Evolutionary conservation across 2,888 invertebrate genomes (phyloP), one percentile per base, ranked within the genome.

Genomic region (Eristalis pertinax): DNA sequence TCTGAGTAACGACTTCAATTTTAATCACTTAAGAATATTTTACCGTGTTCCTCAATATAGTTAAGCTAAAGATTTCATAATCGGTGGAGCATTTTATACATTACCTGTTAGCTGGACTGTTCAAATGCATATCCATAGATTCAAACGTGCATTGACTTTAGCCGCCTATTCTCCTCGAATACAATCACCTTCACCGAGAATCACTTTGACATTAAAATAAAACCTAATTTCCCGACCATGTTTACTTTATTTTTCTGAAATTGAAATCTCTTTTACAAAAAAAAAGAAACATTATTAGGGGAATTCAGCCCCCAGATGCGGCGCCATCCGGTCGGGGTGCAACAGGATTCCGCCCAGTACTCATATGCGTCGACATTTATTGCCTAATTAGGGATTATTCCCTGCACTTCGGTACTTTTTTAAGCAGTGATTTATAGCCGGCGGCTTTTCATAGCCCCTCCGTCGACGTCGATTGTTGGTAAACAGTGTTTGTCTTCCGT

Each of bases 321-420:
- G 84, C 84, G 87, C 79, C 84, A 87, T 87, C 84, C 84, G 87
- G 75, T 79, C 79, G 76, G 50, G 73, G 19, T 83, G 69, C 62
- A 50, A 19, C 24, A 82, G 69, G 76, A 58, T 38, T 78, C 32
- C 67, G 32, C 22, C 56, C 75, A 70, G 72, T 67, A 76, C 60
- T 84, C 84, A 73, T 84, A 79, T 58, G 69, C 67, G 72, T 67
- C 70, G 87, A 87, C 87, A 87, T 87, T 87, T 84, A 87, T 87
- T 87, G 68, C 79, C 84, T 84, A 84, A 84, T 87, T 87, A 84
- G 79, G 79, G 69, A 84, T 58, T 76, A 63, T 76, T 84, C 76
- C 83, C 68, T 68, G 56, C 67, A 75, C 43, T 38, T 62, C 56
- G n/a, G 38, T 64, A 5, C 56, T 70, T 76, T 84, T 84, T 63